These are phyloP conservation scores for Rutpela maculata DNA, from an alignment of 2,888 invertebrate genomes.

Conservation along the genomic window DNA sequence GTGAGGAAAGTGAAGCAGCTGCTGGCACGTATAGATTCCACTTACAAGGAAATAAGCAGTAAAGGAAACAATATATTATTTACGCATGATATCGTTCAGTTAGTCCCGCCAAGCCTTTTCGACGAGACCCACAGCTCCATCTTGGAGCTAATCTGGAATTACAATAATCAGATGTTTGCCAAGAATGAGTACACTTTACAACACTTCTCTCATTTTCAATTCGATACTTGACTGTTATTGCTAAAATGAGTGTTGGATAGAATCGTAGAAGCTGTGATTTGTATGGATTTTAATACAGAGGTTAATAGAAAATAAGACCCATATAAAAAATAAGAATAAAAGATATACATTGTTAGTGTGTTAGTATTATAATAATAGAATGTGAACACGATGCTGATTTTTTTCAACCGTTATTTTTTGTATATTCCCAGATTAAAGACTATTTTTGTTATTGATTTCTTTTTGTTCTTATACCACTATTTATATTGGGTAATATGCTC, in stretches of 20 bases:
- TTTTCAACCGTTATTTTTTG: too few relatives aligned
- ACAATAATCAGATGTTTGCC: conserved; percentile 56
- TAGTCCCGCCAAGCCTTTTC: conserved; percentile 56
- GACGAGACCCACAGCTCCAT: conserved; percentile 40
- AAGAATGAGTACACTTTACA: conserved; percentile 40
- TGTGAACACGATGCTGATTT: too few relatives aligned
- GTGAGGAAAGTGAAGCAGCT: conserved; percentile 41
- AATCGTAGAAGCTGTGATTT: not conserved
- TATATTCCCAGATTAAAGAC: too few relatives aligned
- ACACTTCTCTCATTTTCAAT: conserved; percentile 23
- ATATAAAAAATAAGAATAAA: too few relatives aligned
- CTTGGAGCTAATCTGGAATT: conserved; percentile 54
- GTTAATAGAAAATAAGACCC: too few relatives aligned
- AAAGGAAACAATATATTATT: conserved; percentile 27
- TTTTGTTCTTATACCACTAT: too few relatives aligned
- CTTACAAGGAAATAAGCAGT: conserved; percentile 43
- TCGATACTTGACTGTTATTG: conserved; percentile 3
- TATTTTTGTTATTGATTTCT: too few relatives aligned
- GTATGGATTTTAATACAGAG: not conserved
- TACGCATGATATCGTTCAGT: conserved; percentile 59
- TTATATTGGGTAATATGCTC: too few relatives aligned
- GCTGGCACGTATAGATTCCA: conserved; percentile 49
- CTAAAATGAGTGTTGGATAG: not conserved
- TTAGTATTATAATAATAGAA: too few relatives aligned
- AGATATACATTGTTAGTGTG: too few relatives aligned